Conservation (phyloP, 1,140 invertebrate genomes). For the Sarcophaga bullata region DNA sequence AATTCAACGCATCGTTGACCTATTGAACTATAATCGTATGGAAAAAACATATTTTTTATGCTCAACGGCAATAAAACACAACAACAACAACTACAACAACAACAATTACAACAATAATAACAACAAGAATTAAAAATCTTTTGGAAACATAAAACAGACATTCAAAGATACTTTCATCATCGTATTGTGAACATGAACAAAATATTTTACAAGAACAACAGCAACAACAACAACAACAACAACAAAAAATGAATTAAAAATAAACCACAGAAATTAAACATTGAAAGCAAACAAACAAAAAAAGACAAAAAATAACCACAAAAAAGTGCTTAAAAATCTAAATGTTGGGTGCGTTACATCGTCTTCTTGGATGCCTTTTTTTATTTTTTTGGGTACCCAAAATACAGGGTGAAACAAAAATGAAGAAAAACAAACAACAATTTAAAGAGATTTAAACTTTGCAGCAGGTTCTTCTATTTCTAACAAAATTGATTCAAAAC, state of each 20-base stretch:
- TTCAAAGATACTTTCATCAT: conserved; percentile 36
- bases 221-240: too few relatives aligned
- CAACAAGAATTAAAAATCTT: too few relatives aligned
- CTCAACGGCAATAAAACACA: background rate
- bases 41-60: conserved; percentile 17
- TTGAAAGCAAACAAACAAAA: background rate
- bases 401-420: too few relatives aligned
- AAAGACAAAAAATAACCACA: background rate
- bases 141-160: background rate
- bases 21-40: conserved; percentile 38
- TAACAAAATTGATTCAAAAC: too few relatives aligned
- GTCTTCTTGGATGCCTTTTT: too few relatives aligned
- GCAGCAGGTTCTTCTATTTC: too few relatives aligned
- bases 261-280: background rate
- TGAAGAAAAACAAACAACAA: too few relatives aligned
- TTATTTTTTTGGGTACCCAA: too few relatives aligned
- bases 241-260: too few relatives aligned
- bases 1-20: conserved; percentile 40
- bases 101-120: background rate
- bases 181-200: background rate
- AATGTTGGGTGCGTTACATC: conserved; percentile 25
- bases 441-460: too few relatives aligned
- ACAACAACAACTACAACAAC: background rate
- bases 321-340: background rate
- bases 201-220: too few relatives aligned